A percentile compares a stretch with the other conserved stretches of the same genome.
phyloP scores from a whole-genome alignment of 2,888 invertebrate species.

The Priocnemis perturbator region DNA sequence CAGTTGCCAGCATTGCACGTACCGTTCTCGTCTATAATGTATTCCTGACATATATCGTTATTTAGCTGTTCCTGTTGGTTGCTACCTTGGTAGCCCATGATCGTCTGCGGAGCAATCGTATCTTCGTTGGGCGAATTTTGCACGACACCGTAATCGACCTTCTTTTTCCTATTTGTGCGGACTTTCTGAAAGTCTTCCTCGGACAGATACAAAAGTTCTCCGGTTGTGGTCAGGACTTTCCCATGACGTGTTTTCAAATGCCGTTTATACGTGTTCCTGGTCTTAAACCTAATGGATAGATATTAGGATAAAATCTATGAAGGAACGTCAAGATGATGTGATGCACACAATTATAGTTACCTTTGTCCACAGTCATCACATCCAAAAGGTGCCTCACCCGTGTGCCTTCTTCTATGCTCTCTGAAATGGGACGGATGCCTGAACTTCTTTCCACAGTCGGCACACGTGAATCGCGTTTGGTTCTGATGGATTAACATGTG shows the following conservation, averaged over 20 bases:
- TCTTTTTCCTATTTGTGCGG: constrained; percentile 69
- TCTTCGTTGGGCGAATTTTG: constrained; percentile 49
- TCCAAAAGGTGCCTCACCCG: constrained; percentile 77
- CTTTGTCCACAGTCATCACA: constrained; percentile 76
- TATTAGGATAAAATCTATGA: constrained; percentile 22
- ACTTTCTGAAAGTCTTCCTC: constrained; percentile 76
- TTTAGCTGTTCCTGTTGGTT: constrained; percentile 25
- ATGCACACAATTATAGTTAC: constrained; percentile 43
- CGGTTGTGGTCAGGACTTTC: constrained; percentile 77
- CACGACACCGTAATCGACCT: constrained; percentile 39
- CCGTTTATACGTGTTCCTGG: constrained; percentile 79
- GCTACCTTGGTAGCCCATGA: constrained; percentile 48
- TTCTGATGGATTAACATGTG: constrained; percentile 80
- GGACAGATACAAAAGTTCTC: constrained; percentile 74
- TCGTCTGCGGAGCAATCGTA: constrained; percentile 50
- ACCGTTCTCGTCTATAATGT: constrained; percentile 38
- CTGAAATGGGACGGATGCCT: constrained; percentile 79
- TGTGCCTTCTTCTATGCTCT: constrained; percentile 78
- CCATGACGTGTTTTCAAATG: constrained; percentile 79
- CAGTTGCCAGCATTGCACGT: constrained; percentile 31
- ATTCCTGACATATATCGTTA: constrained; percentile 37
- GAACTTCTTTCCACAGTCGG: constrained; percentile 79
- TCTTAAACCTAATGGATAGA: constrained; percentile 76
- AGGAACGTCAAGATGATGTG: constrained; percentile 15
- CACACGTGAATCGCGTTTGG: constrained; percentile 78